phyloP scores from a whole-genome alignment of 2,113 vertebrate species.

The Falcunculus frontatus region DNA sequence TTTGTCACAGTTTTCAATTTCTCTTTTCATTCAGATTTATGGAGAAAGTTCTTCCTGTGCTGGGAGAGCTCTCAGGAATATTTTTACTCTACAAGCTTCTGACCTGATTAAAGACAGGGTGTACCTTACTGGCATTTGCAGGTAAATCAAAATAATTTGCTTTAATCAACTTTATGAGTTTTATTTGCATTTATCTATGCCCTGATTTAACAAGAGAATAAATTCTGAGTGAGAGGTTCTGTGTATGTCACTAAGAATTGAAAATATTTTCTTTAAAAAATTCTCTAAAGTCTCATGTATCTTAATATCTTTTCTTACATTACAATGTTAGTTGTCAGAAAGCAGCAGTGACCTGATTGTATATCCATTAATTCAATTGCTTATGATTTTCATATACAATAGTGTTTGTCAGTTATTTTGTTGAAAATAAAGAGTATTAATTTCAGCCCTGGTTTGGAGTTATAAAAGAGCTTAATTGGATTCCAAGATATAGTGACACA shows the following conservation, averaged over 20 bases:
- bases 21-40: conserved; percentile 81
- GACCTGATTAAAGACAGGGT: conserved; percentile 95
- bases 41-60: conserved; percentile 93
- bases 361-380: background rate
- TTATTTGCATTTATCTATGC: background rate
- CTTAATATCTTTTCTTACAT: background rate
- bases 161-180: background rate
- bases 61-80: conserved; percentile 88
- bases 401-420: background rate
- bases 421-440: background rate
- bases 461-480: background rate
- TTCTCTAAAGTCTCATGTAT: background rate
- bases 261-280: background rate
- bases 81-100: conserved; percentile 88
- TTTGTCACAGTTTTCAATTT: conserved; percentile 35
- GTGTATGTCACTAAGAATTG: background rate
- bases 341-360: background rate
- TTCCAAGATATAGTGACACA: background rate
- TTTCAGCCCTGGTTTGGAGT: background rate
- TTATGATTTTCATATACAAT: background rate
- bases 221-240: background rate
- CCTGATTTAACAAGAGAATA: background rate
- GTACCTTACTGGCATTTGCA: conserved; percentile 89
- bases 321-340: background rate
- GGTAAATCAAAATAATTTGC: conserved; percentile 49